phyloP scores from a whole-genome alignment of 1,140 invertebrate genomes.

The Aricia agestis region DNA sequence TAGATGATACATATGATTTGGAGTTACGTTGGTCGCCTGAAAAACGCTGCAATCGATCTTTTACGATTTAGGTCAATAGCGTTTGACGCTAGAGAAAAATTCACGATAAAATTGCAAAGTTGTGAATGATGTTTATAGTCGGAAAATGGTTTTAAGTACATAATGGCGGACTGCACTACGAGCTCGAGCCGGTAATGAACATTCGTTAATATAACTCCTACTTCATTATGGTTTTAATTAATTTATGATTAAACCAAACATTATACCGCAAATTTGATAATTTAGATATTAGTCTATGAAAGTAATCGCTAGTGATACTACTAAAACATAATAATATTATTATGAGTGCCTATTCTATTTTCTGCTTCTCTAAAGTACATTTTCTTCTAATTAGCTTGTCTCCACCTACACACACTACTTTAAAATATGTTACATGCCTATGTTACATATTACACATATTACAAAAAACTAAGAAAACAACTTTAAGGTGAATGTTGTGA shows the following conservation, averaged over 20 bases:
- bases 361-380: no score
- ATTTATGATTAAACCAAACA: background rate
- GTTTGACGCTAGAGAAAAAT: constrained; percentile 13
- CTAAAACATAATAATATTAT: no score
- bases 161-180: background rate
- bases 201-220: background rate
- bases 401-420: no score
- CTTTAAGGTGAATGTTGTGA: background rate
- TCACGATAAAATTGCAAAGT: background rate
- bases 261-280: background rate
- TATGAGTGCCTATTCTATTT: no score
- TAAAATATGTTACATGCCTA: no score
- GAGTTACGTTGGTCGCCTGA: constrained; percentile 1
- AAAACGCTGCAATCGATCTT: constrained; percentile 13
- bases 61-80: constrained; percentile 15
- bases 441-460: no score
- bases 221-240: background rate
- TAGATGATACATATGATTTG: constrained; percentile 6
- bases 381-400: no score
- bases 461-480: no score
- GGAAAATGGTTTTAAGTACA: background rate
- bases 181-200: background rate
- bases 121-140: constrained; percentile 2
- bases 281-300: background rate
- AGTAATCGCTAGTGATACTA: background rate